Conservation (phyloP, 2,888 invertebrate species). For the Sphinx pinastri region DNA sequence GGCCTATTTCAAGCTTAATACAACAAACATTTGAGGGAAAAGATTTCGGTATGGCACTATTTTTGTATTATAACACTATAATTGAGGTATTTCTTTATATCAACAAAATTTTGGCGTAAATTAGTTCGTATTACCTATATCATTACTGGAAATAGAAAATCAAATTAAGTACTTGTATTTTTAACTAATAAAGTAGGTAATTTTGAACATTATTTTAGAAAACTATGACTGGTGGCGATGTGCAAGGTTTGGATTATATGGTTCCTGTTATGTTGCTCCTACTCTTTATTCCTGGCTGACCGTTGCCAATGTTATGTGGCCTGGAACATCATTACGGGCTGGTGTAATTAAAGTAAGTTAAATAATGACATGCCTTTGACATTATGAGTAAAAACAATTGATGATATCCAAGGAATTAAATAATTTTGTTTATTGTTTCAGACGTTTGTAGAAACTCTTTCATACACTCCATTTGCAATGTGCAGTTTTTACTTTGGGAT, state of each 20-base stretch:
- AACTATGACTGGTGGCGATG: slow-evolving; percentile 88
- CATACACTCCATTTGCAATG: slow-evolving; percentile 91
- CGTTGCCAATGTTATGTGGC: slow-evolving; percentile 90
- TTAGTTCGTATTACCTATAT: too few relatives aligned
- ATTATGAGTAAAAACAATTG: too few relatives aligned
- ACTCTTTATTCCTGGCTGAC: slow-evolving; percentile 92
- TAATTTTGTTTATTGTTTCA: slow-evolving; percentile 55
- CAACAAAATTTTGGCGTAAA: too few relatives aligned
- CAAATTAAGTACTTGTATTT: slow-evolving; percentile 9
- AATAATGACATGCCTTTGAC: not conserved
- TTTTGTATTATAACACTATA: not conserved
- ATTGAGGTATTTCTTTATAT: not conserved
- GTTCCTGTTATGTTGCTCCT: slow-evolving; percentile 92
- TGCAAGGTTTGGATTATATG: slow-evolving; percentile 89
- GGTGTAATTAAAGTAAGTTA: slow-evolving; percentile 88
- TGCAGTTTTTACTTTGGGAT: slow-evolving; percentile 90
- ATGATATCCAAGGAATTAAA: not conserved
- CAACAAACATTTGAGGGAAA: slow-evolving; percentile 88
- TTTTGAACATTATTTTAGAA: slow-evolving; percentile 55
- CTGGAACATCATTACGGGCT: slow-evolving; percentile 86
- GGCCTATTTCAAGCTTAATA: slow-evolving; percentile 89
- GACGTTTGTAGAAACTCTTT: slow-evolving; percentile 89
- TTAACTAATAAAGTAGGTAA: not conserved
- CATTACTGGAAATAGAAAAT: too few relatives aligned
- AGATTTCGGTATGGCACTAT: slow-evolving; percentile 78